Percentiles rank a stretch among this genome's conserved stretches.
phyloP scores from a whole-genome alignment of 2,113 vertebrate species.

The Aix galericulata region DNA sequence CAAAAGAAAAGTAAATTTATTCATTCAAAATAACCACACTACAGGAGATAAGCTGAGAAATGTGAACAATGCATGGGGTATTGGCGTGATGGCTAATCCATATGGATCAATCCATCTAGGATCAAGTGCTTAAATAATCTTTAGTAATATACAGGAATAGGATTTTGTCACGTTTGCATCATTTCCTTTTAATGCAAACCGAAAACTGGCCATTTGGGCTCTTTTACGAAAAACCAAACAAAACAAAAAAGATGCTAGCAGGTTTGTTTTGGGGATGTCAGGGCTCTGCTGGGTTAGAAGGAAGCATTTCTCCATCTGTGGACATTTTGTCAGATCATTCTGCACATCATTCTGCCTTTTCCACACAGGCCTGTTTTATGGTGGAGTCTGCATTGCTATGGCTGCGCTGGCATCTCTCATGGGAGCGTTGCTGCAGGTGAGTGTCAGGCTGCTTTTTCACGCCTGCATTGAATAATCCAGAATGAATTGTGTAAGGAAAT shows the following conservation, averaged over 20 bases:
- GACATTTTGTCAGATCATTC: background rate
- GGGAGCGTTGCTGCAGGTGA: slow-evolving; percentile 91
- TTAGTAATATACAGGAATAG: background rate
- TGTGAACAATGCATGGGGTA: background rate
- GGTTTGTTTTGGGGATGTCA: background rate
- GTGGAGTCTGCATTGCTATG: slow-evolving; percentile 92
- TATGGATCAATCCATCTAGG: background rate
- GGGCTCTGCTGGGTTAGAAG: background rate
- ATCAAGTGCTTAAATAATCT: background rate
- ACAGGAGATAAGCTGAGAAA: background rate
- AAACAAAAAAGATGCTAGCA: background rate
- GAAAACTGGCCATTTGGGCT: background rate
- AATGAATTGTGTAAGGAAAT: background rate
- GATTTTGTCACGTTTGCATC: background rate
- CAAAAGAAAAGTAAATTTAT: background rate
- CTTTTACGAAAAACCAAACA: background rate
- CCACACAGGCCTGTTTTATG: slow-evolving; percentile 87
- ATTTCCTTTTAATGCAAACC: background rate
- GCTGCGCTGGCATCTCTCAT: slow-evolving; percentile 89
- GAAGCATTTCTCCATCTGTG: background rate
- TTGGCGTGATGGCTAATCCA: background rate
- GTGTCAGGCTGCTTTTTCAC: background rate
- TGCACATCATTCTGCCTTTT: background rate
- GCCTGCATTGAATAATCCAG: background rate
- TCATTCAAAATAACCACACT: background rate